phyloP scores from a whole-genome alignment of 2,888 invertebrate species.

The Cinara cedri region DNA sequence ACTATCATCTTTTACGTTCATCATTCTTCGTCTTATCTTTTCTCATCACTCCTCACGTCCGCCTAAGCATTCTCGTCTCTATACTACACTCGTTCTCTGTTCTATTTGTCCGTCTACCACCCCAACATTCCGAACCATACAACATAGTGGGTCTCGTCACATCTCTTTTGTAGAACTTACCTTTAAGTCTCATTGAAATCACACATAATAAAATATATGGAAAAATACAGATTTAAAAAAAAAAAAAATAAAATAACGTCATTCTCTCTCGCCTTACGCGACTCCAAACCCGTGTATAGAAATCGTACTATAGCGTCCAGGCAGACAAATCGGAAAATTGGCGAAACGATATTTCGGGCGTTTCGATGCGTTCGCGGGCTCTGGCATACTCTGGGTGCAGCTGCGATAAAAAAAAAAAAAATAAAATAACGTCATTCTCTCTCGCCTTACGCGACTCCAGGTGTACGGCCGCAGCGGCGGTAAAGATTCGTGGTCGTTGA shows the following conservation, averaged over 20 bases:
- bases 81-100: too few relatives aligned
- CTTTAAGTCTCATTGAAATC: too few relatives aligned
- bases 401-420: constrained; percentile 12
- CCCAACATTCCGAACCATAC: too few relatives aligned
- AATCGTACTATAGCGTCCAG: not conserved
- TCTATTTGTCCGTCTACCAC: too few relatives aligned
- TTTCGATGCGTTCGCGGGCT: not conserved
- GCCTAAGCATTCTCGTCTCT: too few relatives aligned
- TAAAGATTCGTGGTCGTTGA: constrained; percentile 14
- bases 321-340: constrained; percentile 13
- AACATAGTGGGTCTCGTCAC: too few relatives aligned
- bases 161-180: too few relatives aligned
- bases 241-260: not conserved
- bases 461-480: not conserved
- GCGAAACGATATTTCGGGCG: constrained; percentile 34
- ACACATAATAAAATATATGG: too few relatives aligned
- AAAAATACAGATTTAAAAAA: too few relatives aligned
- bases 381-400: not conserved
- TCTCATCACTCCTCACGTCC: too few relatives aligned
- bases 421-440: not conserved
- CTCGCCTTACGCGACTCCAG: not conserved
- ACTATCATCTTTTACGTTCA: too few relatives aligned
- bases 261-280: not conserved
- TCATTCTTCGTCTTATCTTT: too few relatives aligned
- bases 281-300: not conserved